phyloP scores from a whole-genome alignment of 2,888 invertebrate species.

The Brenthis daphne region DNA sequence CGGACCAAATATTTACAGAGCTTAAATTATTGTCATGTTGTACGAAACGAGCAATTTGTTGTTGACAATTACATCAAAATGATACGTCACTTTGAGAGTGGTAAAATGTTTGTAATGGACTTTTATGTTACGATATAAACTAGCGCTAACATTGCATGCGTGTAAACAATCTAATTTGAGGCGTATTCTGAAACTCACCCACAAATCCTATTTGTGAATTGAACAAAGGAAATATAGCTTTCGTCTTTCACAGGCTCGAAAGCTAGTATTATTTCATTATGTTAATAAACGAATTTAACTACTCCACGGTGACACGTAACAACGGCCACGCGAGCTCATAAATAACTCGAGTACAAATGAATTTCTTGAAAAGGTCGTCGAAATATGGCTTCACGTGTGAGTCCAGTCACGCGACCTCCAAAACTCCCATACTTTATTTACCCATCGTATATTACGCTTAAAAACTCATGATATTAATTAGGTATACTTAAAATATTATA shows the following conservation, averaged over 20 bases:
- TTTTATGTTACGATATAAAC: neutral
- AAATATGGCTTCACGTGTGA: slow-evolving; percentile 74
- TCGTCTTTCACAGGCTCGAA: slow-evolving; percentile 19
- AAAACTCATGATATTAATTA: slow-evolving; percentile 10
- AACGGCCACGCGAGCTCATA: slow-evolving; percentile 63
- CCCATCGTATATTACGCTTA: slow-evolving; percentile 43
- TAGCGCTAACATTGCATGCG: neutral
- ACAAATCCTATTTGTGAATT: slow-evolving; percentile 11
- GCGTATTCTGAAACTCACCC: slow-evolving; percentile 2
- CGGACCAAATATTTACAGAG: slow-evolving; percentile 51
- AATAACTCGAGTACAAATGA: slow-evolving; percentile 67
- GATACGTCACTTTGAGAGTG: slow-evolving; percentile 38
- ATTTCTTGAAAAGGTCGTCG: slow-evolving; percentile 79
- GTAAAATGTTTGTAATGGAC: slow-evolving; percentile 8
- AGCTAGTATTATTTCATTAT: slow-evolving; percentile 39
- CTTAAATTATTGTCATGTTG: slow-evolving; percentile 50
- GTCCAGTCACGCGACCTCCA: slow-evolving; percentile 69
- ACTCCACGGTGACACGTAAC: slow-evolving; percentile 53
- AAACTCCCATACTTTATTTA: slow-evolving; percentile 66
- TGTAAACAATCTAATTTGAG: slow-evolving; percentile 2
- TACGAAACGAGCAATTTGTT: slow-evolving; percentile 40
- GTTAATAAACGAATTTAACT: slow-evolving; percentile 61
- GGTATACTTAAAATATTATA: neutral
- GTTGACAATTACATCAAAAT: slow-evolving; percentile 50
- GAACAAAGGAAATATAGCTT: slow-evolving; percentile 28